These are phyloP conservation scores for Pseudobourletiella spinata DNA, from an alignment of 1,140 invertebrate genomes.

Conservation along the genomic window DNA sequence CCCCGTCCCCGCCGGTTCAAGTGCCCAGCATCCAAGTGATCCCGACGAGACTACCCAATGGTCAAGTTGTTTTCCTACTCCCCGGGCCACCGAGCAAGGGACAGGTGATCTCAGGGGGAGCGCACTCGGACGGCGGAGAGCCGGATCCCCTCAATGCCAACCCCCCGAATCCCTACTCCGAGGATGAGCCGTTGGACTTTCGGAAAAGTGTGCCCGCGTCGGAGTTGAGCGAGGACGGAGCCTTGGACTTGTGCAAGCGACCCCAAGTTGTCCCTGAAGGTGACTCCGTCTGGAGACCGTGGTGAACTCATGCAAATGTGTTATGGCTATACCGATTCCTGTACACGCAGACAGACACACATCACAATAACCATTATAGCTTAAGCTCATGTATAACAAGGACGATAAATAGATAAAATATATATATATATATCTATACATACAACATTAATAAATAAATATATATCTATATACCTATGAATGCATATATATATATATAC, in stretches of 20 bases:
- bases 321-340: no score
- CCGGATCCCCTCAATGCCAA: not conserved
- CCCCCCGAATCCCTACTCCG: constrained; percentile 34
- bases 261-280: not conserved
- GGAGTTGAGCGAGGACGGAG: not conserved
- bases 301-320: no score
- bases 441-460: no score
- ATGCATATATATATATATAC: no score
- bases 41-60: constrained; percentile 47
- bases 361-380: no score
- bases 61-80: constrained; percentile 49
- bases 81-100: constrained; percentile 43
- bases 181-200: constrained; percentile 6
- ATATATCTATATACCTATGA: no score
- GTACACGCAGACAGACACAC: no score
- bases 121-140: no score
- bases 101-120: no score
- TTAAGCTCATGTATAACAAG: no score
- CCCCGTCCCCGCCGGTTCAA: constrained; percentile 6
- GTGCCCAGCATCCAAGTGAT: constrained; percentile 46
- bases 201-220: not conserved
- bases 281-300: constrained; percentile 5
- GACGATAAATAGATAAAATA: no score
- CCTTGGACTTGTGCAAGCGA: not conserved
- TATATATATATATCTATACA: no score